Evolutionary conservation across 2,888 invertebrate genomes (phyloP), one percentile per base, ranked within the genome.

Genomic region (Dasysyrphus albostriatus): DNA sequence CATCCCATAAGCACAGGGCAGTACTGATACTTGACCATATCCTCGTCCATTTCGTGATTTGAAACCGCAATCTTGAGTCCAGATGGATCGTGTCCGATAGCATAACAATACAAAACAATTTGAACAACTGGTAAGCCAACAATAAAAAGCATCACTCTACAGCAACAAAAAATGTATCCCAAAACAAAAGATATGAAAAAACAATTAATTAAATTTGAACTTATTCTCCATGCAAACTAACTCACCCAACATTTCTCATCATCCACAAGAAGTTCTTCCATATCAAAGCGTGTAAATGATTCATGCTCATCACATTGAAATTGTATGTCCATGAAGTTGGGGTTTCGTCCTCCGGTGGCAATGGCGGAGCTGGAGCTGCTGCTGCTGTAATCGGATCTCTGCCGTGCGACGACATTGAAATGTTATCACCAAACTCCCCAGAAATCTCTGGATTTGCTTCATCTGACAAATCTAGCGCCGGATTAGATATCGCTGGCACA

Each of bases 231-330:
- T 24, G 7, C 5, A 10, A 19, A n/a, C 39, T 14, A 32, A 89
- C 94, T 93, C 91, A 96, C 96, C 96, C 95, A 88, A 96, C 95
- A 92, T 98, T 98, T 89, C 98, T 94, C 93, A 96, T 95, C 94
- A 98, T 95, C 95, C 97, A 96, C 72, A 97, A 93, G 90, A 97
- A 96, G 91, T 98, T 98, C 92, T 98, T 98, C 96, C 97, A 97
- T 59, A 97, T 94, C 29, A 98, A 92, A 0, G 97, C 97, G 89
- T 95, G 95, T 95, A 97, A 96, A 89, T 97, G 96, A 90, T 95
- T 93, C 88, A 94, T 93, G 89, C 96, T 94, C 92, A 96, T 94
- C 49, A 96, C 94, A 91, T 95, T 95, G 65, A 95, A 93, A 84
- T 94, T 93, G 84, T 95, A 95, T 89, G 93, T 93, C 69, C 94